Base-by-base conservation (phyloP, 2,113 vertebrate genomes). In the Phycodurus eques region DNA sequence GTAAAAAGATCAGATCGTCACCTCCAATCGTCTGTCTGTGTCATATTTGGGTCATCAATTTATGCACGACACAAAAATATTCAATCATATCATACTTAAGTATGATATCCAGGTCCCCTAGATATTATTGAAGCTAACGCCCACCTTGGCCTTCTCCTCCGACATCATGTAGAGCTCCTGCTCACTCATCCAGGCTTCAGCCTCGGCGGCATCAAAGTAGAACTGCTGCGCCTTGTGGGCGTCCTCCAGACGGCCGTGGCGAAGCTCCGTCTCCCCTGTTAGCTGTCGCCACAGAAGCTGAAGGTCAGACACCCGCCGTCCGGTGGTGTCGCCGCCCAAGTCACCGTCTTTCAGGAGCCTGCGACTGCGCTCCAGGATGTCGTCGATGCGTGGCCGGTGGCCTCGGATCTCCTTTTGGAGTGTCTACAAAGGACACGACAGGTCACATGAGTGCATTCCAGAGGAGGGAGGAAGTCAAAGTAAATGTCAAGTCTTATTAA, bases 321-420 rank as follows among this genome's bases (percentile, higher is more conserved):
- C 92, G 92, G 85, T 82, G 89, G 20, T 94, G 94, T 0, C 92
- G 88, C 81, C 92, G 94, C 35, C 96, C 0, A 99, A 0, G 87
- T 93, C 20, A 92, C 80, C 89, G 14, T 94, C 94, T 0, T 92
- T 89, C 85, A 96, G 84, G 0, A 96, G 93, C 79, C 92, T 94
- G 31, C 96, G 94, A 83, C 97, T 99, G 82, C 97, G 94, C 88
- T 98, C 96, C 0, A 98, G 96, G 88, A 99, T 96, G 88, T 99
- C 97, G 35, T 99, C 96, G 0, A 92, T 96, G 53, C 98, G 97
- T 46, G 96, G 96, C 91, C 98, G 96, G 76, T 99, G 98, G 33
- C 97, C 97, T 85, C 96, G 96, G 86, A 99, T 95, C 92, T 99
- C 98, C 85, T 98, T 99, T 93, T 99, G 98, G 69, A 99, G 93